Conservation (phyloP, 2,113 vertebrate genomes). For the Anolis carolinensis region DNA sequence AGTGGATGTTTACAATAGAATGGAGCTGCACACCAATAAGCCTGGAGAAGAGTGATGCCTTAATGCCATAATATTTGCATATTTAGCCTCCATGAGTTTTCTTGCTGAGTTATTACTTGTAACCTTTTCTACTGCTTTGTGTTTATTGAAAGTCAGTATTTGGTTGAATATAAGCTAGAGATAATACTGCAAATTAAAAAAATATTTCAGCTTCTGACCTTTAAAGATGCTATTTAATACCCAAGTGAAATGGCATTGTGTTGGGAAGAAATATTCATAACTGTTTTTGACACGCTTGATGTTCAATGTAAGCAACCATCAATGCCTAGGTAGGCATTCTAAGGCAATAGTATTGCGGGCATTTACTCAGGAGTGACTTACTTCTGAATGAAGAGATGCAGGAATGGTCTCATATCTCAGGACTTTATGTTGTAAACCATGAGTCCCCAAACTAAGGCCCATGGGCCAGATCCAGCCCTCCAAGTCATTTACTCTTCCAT, state of each 20-base stretch:
- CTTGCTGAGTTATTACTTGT: not conserved
- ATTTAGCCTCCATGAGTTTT: not conserved
- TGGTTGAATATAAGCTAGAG: not conserved
- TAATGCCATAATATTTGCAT: not conserved
- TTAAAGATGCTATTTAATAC: slow-evolving; percentile 7
- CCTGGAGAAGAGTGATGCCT: not conserved
- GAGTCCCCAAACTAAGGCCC: no score
- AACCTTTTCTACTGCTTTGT: not conserved
- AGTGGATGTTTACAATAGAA: not conserved
- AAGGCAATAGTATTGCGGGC: no score
- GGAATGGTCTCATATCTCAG: no score
- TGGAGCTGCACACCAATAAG: not conserved
- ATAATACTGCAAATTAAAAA: slow-evolving; percentile 10
- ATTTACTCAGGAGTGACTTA: no score
- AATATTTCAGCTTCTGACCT: not conserved
- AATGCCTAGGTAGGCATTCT: not conserved
- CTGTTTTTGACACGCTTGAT: not conserved
- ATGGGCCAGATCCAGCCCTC: no score
- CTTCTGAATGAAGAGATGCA: no score
- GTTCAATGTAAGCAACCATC: not conserved
- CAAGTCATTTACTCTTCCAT: no score
- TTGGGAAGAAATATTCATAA: not conserved
- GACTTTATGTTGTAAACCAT: no score
- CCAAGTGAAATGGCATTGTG: not conserved
- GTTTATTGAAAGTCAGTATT: not conserved